These are phyloP conservation scores for Trichonephila clavipes DNA, from an alignment of 1,140 invertebrate species.

Conservation along the genomic window DNA sequence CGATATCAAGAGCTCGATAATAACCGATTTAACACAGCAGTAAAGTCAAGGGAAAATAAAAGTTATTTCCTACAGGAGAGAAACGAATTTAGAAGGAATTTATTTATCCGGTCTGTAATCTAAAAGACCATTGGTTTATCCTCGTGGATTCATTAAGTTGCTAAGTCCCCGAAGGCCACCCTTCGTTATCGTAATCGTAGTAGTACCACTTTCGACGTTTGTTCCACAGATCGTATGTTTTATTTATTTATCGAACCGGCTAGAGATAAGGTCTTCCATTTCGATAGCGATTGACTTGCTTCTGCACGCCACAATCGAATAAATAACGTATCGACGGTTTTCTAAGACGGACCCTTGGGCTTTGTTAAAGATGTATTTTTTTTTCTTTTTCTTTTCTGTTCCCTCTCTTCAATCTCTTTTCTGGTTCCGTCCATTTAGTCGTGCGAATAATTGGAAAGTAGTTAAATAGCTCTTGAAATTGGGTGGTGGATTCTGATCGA, in stretches of 20 bases:
- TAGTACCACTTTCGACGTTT: conserved; percentile 35
- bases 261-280: conserved; percentile 69
- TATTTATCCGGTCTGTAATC: conserved; percentile 51
- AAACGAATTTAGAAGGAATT: conserved; percentile 49
- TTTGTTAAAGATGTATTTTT: conserved; percentile 8
- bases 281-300: conserved; percentile 44
- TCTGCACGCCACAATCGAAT: conserved; percentile 68
- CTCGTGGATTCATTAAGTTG: conserved; percentile 67
- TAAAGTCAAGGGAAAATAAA: neutral
- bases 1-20: neutral
- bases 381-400: neutral
- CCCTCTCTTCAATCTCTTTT: neutral
- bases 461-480: conserved; percentile 58
- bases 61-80: neutral
- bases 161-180: conserved; percentile 44
- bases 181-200: conserved; percentile 59
- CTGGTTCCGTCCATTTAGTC: conserved; percentile 24
- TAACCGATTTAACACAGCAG: neutral
- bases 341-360: conserved; percentile 36
- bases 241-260: conserved; percentile 71
- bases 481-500: conserved; percentile 11
- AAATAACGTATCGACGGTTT: conserved; percentile 67
- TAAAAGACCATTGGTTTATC: conserved; percentile 57
- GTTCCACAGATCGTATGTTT: conserved; percentile 52
- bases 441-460: conserved; percentile 69